Evolutionary conservation across 2,888 invertebrate genomes (phyloP), one percentile per base, ranked within the genome.

Genomic region (Zootermopsis nevadensis): DNA sequence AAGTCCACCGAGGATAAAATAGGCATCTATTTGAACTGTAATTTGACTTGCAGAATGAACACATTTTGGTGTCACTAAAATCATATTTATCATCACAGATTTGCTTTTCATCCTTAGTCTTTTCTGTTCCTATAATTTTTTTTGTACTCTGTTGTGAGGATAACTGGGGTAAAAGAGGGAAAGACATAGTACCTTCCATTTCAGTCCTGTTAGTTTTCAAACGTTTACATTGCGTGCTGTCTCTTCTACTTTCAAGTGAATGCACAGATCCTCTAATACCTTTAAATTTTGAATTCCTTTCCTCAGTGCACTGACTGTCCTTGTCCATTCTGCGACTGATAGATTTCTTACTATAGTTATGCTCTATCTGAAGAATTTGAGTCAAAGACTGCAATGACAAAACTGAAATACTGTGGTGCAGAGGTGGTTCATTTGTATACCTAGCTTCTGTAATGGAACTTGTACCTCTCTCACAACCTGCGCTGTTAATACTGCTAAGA

Each of bases 41-140:
- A 81, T 91, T 89, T 86, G 90, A 89, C 86, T 90, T 90, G 87
- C 93, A 94, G 89, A 92, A 93, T 86, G 91, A 91, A 86, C 94
- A 93, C 88, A 8, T 88, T 88, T 12, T 35, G 19, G 77, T 30
- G 60, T 89, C 89, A 86, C 31, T 66, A n/a, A 24, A 8, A 27
- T 79, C 79, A 38, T 74, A 74, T 42, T 74, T 30, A 38, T 74
- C 74, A 74, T 74, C 74, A 74, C 74, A 74, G 74, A 74, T 38
- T 30, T 74, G 74, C 42, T 74, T 74, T 74, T 38, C n/a, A n/a
- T 74, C 74, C n/a, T 38, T n/a, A 74, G 38, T n/a, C 35, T 74
- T 74, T 42, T 38, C 24, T 42, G 31, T 74, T 24, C 38, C 42
- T 74, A 19, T 22, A 22, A 24, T n/a, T n/a, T 42, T 24, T 74